Evolutionary conservation across 2,113 vertebrate genomes (phyloP), one percentile per base, ranked within the genome.

Genomic region (Crotophaga sulcirostris): DNA sequence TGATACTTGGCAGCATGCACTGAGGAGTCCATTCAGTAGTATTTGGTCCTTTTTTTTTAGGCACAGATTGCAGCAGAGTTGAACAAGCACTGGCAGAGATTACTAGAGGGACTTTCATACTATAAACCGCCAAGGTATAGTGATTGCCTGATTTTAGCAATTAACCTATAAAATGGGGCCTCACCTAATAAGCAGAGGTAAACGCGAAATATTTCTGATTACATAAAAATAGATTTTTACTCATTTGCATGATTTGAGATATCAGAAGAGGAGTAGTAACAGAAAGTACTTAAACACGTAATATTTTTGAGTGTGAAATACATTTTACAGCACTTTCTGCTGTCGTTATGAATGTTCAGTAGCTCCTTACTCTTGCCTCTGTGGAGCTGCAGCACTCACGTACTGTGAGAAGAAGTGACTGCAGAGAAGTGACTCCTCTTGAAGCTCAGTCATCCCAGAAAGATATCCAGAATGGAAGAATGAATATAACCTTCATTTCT

Each of bases 111-210:
- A 36, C 98, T 99, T 73, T 98, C 97, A 60, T 99, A 99, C 97
- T 99, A 99, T 93, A 99, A 98, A 93, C 97, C 98, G n/a, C 99
- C 99, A 87, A 99, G 99, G 99, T 99, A 98, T 25, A 59, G 72
- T 73, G 40, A 52, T 49, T 87, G 44, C 16, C 19, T 77, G 40
- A 40, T 51, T 40, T 55, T 54, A 68, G 76, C 59, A 21, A 45
- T 74, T 4, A 78, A 28, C 16, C 19, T 73, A 29, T 74, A 9
- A 60, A 56, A 23, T 45, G 25, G 16, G 19, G 4, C 47, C 55
- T 82, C 13, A 20, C 21, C 36, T 76, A 21, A 4, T 38, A 51
- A n/a, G 19, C 3, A 64, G 52, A 62, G 36, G 33, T 88, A 7
- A 26, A 8, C 23, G 9, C 52, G 36, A n/a, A 87, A 8, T 90